phyloP scores from a whole-genome alignment of 2,888 invertebrate species.

The Caenorhabditis sp. region DNA sequence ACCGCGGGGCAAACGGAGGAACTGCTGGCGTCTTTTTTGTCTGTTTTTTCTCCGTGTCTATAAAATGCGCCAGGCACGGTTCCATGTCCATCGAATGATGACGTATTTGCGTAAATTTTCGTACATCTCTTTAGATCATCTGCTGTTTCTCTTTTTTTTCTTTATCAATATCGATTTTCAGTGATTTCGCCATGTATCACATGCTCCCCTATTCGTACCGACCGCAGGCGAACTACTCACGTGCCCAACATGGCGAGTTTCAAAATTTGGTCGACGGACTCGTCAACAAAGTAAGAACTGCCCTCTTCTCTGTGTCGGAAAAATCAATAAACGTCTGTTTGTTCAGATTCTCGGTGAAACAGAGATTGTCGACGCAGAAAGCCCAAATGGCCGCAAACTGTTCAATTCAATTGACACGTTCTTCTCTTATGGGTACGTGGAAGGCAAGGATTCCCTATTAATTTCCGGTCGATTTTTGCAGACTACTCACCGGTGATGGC shows the following conservation, averaged over 20 bases:
- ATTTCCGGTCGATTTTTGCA: conserved; percentile 36
- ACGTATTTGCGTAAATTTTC: not conserved
- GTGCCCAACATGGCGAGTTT: conserved; percentile 58
- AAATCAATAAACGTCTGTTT: too few species aligned
- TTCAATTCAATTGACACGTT: conserved; percentile 69
- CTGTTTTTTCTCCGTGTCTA: too few species aligned
- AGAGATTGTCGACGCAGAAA: conserved; percentile 60
- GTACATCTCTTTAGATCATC: not conserved
- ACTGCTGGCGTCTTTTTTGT: conserved; percentile 1
- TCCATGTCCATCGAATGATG: too few species aligned
- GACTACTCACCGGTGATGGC: conserved; percentile 63
- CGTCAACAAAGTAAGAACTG: conserved; percentile 49
- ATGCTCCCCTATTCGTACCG: conserved; percentile 52
- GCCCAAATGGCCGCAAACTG: conserved; percentile 53
- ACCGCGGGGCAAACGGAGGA: too few species aligned
- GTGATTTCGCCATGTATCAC: conserved; percentile 54
- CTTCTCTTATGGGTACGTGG: conserved; percentile 70
- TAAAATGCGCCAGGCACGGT: too few species aligned
- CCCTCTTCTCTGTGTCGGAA: too few species aligned
- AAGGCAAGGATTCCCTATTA: too few species aligned
- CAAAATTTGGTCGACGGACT: conserved; percentile 38
- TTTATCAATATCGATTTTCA: conserved; percentile 14
- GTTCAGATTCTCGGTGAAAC: conserved; percentile 54
- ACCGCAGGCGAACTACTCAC: conserved; percentile 42
- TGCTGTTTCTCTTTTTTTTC: not conserved